Evolutionary conservation across 2,113 vertebrate genomes (phyloP).

Genomic region (Xiphias gladius): DNA sequence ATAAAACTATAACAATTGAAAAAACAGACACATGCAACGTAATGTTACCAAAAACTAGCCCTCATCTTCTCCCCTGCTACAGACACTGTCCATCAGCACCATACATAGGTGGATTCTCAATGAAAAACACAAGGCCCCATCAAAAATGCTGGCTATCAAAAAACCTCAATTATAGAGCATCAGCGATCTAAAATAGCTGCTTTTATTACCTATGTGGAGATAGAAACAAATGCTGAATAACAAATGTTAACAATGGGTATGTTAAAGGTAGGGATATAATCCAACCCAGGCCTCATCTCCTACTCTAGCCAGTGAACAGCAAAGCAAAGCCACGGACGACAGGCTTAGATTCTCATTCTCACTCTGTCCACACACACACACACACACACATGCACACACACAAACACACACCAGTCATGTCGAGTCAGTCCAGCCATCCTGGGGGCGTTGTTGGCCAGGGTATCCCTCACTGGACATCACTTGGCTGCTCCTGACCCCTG

Average conservation of each 20-base stretch:
- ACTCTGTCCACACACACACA: slow-evolving; percentile 13
- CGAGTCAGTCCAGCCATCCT: slow-evolving; percentile 68
- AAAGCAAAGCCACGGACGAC: slow-evolving; percentile 35
- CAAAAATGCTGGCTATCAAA: neutral
- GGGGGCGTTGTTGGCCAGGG: slow-evolving; percentile 75
- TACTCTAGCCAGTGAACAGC: slow-evolving; percentile 19
- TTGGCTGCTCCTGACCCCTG: slow-evolving; percentile 75
- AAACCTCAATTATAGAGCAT: neutral
- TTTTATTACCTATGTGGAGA: neutral
- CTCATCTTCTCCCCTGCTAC: neutral
- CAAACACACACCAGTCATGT: slow-evolving; percentile 33
- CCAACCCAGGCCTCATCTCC: slow-evolving; percentile 8
- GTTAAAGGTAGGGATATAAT: neutral
- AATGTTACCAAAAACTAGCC: neutral
- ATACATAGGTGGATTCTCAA: neutral
- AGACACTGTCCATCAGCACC: no score
- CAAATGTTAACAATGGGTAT: neutral
- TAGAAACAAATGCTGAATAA: neutral
- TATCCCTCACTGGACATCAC: slow-evolving; percentile 76
- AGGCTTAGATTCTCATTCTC: slow-evolving; percentile 7
- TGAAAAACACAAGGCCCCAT: neutral
- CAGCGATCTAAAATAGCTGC: neutral
- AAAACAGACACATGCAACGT: neutral
- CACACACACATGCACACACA: slow-evolving; percentile 22
- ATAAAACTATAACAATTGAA: neutral